Evolutionary conservation across 2,888 invertebrate genomes (phyloP).

Genomic region (Alitta virens): DNA sequence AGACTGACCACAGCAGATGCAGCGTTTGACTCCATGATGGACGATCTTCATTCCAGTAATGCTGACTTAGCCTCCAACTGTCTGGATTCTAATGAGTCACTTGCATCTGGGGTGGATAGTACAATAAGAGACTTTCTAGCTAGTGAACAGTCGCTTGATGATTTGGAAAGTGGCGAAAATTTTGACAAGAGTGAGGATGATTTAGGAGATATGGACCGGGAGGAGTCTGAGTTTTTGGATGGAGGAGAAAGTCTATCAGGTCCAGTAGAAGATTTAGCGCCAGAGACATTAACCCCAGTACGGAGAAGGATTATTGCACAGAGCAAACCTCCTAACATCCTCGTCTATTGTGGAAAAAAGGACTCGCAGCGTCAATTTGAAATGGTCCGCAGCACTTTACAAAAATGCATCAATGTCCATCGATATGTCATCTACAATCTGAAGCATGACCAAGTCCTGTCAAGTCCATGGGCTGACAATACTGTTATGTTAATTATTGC

Average conservation of each 20-base stretch:
- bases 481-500: constrained; percentile 42
- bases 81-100: no score
- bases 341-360: constrained; percentile 50
- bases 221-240: no score
- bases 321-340: constrained; percentile 52
- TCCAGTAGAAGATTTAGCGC: constrained; percentile 21
- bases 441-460: constrained; percentile 40
- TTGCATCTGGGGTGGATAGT: no score
- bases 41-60: no score
- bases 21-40: no score
- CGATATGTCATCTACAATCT: constrained; percentile 50
- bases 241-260: constrained; percentile 19
- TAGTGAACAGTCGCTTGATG: no score
- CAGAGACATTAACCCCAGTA: constrained; percentile 23
- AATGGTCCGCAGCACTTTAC: constrained; percentile 33
- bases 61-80: no score
- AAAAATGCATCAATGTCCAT: constrained; percentile 41
- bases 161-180: no score
- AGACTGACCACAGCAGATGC: no score
- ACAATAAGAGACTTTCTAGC: no score
- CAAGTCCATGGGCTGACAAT: constrained; percentile 50
- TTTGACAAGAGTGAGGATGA: no score
- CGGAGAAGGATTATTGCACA: not conserved
- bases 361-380: constrained; percentile 44
- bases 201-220: no score